Evolutionary conservation across 2,113 vertebrate species (phyloP).

Genomic region (Serilophus lunatus): DNA sequence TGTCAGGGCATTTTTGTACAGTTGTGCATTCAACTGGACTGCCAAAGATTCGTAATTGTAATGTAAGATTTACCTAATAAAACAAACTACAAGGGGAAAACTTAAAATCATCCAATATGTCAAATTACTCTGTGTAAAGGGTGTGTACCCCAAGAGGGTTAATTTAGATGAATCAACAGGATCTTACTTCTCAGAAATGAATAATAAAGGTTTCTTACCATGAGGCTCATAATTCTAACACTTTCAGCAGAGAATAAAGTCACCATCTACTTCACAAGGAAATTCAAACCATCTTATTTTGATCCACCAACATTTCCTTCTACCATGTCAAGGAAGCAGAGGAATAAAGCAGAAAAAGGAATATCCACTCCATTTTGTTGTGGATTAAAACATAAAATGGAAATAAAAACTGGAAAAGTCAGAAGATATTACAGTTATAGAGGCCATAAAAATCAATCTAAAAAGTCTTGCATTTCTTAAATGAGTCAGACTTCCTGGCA

Average conservation of each 20-base stretch:
- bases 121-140: background rate
- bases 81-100: background rate
- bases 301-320: background rate
- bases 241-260: background rate
- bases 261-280: background rate
- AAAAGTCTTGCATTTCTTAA: background rate
- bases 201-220: background rate
- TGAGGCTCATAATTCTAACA: background rate
- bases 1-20: background rate
- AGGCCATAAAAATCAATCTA: background rate
- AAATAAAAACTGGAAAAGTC: background rate
- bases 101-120: background rate
- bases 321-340: background rate
- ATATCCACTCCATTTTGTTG: background rate
- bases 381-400: background rate
- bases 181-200: background rate
- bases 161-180: background rate
- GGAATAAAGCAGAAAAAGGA: background rate
- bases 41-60: background rate
- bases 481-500: slow-evolving; percentile 5
- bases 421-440: background rate
- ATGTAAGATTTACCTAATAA: background rate
- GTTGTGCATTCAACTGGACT: background rate
- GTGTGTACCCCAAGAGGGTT: background rate
- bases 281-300: background rate